Evolutionary conservation across 2,113 vertebrate genomes (phyloP).

Genomic region (Eptesicus fuscus): DNA sequence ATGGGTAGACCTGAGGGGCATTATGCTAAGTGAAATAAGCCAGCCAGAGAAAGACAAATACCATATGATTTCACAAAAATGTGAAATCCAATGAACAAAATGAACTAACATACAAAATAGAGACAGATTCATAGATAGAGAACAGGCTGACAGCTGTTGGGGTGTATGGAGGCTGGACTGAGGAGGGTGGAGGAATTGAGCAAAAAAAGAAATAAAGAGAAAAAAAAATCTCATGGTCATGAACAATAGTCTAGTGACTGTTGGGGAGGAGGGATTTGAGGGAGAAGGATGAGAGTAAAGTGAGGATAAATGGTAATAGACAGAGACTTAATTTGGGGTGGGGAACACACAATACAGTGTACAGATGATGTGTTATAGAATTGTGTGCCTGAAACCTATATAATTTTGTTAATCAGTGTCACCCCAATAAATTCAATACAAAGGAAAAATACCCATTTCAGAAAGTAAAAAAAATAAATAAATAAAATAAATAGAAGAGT

Average conservation of each 20-base stretch:
- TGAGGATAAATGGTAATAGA: background rate
- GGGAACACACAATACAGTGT: background rate
- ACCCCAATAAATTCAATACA: background rate
- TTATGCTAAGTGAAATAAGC: background rate
- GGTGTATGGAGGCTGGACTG: background rate
- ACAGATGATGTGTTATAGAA: background rate
- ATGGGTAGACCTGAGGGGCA: background rate
- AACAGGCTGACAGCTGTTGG: background rate
- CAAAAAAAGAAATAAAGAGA: background rate
- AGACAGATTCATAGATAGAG: background rate
- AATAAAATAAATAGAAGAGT: slow-evolving; percentile 8
- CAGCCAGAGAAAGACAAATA: background rate
- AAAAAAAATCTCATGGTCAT: background rate
- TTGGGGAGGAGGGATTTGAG: background rate
- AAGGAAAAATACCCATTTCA: background rate
- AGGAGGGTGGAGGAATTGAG: background rate
- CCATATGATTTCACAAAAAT: background rate
- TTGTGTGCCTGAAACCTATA: background rate
- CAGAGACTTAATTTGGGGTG: background rate
- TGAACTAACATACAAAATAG: background rate
- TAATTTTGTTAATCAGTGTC: background rate
- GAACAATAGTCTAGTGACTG: background rate
- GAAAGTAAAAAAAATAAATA: background rate
- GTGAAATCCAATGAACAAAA: background rate
- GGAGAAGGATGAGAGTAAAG: background rate